phyloP scores from a whole-genome alignment of 1,140 invertebrate species.

The Heliconius hermathena region DNA sequence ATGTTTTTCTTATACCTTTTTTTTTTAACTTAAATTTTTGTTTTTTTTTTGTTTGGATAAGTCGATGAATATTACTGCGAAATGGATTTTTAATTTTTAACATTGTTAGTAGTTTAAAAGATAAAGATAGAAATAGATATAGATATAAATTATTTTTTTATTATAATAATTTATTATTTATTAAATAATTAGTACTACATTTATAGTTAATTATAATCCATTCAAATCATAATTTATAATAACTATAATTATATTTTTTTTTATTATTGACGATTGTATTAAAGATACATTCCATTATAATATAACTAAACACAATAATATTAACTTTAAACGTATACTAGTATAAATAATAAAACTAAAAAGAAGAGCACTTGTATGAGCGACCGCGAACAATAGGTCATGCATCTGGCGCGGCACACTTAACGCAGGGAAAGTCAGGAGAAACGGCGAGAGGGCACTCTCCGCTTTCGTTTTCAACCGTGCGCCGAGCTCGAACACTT shows the following conservation, averaged over 20 bases:
- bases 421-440: slow-evolving; percentile 77
- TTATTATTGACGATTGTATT: no score
- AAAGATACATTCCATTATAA: no score
- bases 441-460: slow-evolving; percentile 80
- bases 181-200: no score
- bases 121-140: no score
- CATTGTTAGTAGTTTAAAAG: no score
- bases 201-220: no score
- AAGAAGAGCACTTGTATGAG: slow-evolving; percentile 43
- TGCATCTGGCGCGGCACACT: slow-evolving; percentile 75
- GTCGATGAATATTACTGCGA: not conserved
- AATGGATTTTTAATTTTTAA: no score
- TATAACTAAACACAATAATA: no score
- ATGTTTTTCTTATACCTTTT: slow-evolving; percentile 11
- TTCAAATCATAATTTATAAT: no score
- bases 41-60: not conserved
- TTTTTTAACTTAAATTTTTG: not conserved
- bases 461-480: slow-evolving; percentile 81
- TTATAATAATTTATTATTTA: no score
- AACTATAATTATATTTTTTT: no score
- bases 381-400: slow-evolving; percentile 64
- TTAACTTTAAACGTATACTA: not conserved
- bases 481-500: slow-evolving; percentile 75
- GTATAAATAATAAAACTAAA: slow-evolving; percentile 27
- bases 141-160: no score